Evolutionary conservation across 1,140 invertebrate species (phyloP).

Genomic region (Chionoecetes opilio): DNA sequence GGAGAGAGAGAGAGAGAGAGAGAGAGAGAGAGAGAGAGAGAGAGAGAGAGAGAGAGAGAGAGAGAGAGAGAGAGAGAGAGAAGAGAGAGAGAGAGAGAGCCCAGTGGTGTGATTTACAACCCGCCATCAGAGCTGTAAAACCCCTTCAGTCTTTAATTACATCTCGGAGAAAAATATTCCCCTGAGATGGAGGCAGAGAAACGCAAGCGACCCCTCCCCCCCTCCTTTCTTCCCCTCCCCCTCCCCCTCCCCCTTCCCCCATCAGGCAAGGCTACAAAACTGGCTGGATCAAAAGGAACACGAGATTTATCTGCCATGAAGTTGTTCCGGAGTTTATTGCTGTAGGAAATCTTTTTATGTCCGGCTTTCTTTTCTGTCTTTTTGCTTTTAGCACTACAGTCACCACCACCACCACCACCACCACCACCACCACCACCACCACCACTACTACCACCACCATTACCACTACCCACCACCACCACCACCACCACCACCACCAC

Average conservation of each 20-base stretch:
- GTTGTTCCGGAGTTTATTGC: neutral
- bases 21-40: neutral
- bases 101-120: constrained; percentile 49
- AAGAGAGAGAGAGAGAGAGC: constrained; percentile 43
- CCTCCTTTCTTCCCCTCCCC: neutral
- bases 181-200: constrained; percentile 5
- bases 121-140: constrained; percentile 48
- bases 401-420: neutral
- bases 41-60: constrained; percentile 42
- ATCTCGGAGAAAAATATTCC: constrained; percentile 16
- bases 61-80: constrained; percentile 47
- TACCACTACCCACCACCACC: neutral
- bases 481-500: too few species aligned
- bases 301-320: constrained; percentile 19
- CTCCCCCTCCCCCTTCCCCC: neutral
- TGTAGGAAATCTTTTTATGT: neutral
- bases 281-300: neutral
- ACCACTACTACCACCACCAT: neutral
- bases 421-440: neutral
- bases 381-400: neutral
- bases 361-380: neutral
- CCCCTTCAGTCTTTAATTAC: constrained; percentile 46
- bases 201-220: neutral
- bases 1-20: neutral
- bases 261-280: neutral